Conservation (phyloP, 2,113 vertebrate species). For the Phasianus colchicus region DNA sequence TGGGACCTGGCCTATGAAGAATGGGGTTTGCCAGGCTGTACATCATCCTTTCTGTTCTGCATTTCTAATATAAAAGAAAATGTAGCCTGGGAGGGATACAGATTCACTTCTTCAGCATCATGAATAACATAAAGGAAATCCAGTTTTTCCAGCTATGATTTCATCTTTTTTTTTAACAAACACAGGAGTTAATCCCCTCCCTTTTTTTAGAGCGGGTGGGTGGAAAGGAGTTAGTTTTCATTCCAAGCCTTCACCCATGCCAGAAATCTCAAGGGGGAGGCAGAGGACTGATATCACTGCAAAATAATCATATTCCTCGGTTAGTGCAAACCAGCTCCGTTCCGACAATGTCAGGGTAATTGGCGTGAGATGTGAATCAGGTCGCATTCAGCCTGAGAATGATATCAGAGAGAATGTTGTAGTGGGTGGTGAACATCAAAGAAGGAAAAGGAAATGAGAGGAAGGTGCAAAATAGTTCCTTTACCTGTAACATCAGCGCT, state of each 20-base stretch:
- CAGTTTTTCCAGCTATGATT: neutral
- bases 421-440: constrained; percentile 46
- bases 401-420: constrained; percentile 36
- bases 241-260: neutral
- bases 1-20: neutral
- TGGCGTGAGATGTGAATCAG: constrained; percentile 50
- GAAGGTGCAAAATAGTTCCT: constrained; percentile 39
- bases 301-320: constrained; percentile 42
- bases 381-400: constrained; percentile 8
- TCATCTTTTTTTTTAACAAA: neutral
- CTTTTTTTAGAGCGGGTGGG: neutral
- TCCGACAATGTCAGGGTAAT: constrained; percentile 53
- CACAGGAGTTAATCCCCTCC: neutral
- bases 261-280: neutral
- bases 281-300: neutral
- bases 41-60: neutral
- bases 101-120: neutral
- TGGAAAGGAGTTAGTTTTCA: neutral
- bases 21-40: neutral
- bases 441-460: constrained; percentile 39
- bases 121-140: neutral
- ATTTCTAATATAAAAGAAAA: neutral
- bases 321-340: constrained; percentile 31
- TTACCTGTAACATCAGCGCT: constrained; percentile 31
- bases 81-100: neutral